Evolutionary conservation across 1,140 invertebrate genomes (phyloP).

Genomic region (Physella acuta): DNA sequence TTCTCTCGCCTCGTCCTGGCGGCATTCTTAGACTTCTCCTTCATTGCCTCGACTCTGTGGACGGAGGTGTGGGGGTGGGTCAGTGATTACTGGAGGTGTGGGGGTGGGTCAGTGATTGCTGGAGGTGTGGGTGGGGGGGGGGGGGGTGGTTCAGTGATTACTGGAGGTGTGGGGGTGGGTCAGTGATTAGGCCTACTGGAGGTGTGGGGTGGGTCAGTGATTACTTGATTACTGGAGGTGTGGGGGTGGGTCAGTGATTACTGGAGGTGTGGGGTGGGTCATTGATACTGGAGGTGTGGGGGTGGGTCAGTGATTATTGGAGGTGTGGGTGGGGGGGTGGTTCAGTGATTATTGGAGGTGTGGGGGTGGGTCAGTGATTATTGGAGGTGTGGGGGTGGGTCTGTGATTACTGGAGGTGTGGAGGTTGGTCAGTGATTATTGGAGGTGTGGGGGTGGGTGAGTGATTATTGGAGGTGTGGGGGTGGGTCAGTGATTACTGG

Average conservation of each 20-base stretch:
- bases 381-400: no score
- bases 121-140: not conserved
- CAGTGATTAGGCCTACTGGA: not conserved
- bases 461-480: no score
- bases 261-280: not conserved
- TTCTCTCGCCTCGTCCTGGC: conserved; percentile 87
- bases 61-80: not conserved
- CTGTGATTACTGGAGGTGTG: no score
- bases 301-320: not conserved
- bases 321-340: not conserved
- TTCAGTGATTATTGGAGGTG: not conserved
- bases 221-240: not conserved
- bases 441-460: no score
- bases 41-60: conserved; percentile 60
- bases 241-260: not conserved
- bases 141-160: not conserved
- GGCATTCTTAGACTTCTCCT: conserved; percentile 95
- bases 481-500: no score
- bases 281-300: not conserved
- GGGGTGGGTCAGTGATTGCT: not conserved
- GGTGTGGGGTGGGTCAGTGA: not conserved
- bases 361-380: no score
- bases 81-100: not conserved
- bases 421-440: no score
- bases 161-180: no score